Conservation (phyloP, 2,888 invertebrate genomes). For the Oxytorus armatus region DNA sequence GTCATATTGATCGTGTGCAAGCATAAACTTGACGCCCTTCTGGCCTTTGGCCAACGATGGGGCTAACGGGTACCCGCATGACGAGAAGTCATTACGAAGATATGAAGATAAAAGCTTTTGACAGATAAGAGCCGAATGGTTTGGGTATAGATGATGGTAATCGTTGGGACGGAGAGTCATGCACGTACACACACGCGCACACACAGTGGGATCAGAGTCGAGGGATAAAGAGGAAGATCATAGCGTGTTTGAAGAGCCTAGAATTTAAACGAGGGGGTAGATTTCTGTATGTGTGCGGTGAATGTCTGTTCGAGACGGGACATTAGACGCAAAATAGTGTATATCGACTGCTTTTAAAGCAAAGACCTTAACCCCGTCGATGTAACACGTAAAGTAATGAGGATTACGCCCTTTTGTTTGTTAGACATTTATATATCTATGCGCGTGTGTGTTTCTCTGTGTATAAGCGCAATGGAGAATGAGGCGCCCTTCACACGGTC, state of each 20-base stretch:
- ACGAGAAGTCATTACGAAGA: constrained; percentile 21
- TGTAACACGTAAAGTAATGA: background rate
- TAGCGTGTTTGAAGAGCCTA: constrained; percentile 14
- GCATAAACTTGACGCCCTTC: background rate
- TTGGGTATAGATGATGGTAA: constrained; percentile 18
- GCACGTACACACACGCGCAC: background rate
- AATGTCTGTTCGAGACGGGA: constrained; percentile 6
- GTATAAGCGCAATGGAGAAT: background rate
- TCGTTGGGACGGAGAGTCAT: too few species aligned
- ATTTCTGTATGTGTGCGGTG: constrained; percentile 1
- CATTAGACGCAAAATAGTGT: constrained; percentile 31
- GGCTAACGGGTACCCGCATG: constrained; percentile 34
- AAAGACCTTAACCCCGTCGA: background rate
- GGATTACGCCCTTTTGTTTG: background rate
- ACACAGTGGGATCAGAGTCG: background rate
- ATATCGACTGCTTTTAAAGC: background rate
- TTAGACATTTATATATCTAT: background rate
- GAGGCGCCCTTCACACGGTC: constrained; percentile 56
- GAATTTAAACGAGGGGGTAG: background rate
- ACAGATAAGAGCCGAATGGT: constrained; percentile 23
- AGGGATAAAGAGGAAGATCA: constrained; percentile 19
- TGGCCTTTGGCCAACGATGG: background rate
- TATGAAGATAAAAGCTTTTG: constrained; percentile 35
- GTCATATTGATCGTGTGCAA: background rate
- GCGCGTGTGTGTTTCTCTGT: background rate